phyloP scores from a whole-genome alignment of 2,797 vertebrate species.

The Halcyon smyrnensis region DNA sequence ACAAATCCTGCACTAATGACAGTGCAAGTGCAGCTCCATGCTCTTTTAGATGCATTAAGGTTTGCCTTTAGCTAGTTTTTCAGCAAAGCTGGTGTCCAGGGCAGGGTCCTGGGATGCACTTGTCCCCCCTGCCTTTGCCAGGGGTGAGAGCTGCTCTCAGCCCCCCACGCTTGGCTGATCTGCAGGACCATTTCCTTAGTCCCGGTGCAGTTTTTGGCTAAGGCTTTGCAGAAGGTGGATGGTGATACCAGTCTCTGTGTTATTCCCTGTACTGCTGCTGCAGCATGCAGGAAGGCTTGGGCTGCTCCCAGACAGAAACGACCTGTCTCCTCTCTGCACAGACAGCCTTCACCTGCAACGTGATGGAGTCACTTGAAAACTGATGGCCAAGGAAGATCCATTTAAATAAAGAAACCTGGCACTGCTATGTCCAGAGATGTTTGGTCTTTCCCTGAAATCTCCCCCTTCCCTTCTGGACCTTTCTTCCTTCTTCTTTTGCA shows the following conservation, averaged over 20 bases:
- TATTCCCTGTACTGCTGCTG: not conserved
- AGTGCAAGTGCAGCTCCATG: not conserved
- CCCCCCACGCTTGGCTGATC: rapidly evolving
- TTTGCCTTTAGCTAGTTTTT: not conserved
- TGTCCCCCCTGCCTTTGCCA: not conserved
- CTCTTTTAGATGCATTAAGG: not conserved
- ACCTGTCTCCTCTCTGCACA: not conserved
- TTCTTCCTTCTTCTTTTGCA: not conserved
- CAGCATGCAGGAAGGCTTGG: not conserved
- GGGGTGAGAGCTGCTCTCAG: not conserved
- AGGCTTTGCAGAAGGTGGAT: not conserved
- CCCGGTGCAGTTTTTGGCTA: rapidly evolving
- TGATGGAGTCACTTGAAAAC: not conserved
- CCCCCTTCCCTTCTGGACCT: not conserved
- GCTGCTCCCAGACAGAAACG: not conserved
- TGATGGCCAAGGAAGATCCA: not conserved
- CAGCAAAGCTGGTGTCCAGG: not conserved
- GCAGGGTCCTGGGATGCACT: not conserved
- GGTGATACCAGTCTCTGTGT: not conserved
- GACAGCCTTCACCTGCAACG: not conserved
- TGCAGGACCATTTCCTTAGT: not conserved
- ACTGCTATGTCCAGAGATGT: not conserved
- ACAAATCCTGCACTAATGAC: not conserved
- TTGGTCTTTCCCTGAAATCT: not conserved
- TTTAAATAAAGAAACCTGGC: not conserved